Evolutionary conservation across 2,888 invertebrate genomes (phyloP).

Genomic region (Athripsodes cinereus): DNA sequence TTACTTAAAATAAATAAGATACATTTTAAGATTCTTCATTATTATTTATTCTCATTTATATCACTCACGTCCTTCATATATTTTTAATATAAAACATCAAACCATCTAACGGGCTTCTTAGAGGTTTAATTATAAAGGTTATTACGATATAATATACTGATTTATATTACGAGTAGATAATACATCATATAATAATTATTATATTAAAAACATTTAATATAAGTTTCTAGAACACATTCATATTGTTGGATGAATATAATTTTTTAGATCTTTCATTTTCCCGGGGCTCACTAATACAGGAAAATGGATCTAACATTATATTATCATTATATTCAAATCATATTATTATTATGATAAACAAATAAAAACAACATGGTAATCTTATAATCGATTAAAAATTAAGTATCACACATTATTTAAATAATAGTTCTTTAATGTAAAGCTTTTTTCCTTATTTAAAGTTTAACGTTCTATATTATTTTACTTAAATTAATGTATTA

Average conservation of each 20-base stretch:
- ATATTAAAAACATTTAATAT: constrained; percentile 3
- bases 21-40: no score
- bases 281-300: constrained; percentile 6
- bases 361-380: neutral
- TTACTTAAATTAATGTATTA: no score
- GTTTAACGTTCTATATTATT: no score
- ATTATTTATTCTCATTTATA: no score
- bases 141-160: neutral
- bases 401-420: neutral
- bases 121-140: neutral
- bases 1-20: no score
- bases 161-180: no score
- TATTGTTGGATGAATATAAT: neutral
- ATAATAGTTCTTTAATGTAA: no score
- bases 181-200: neutral
- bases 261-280: neutral
- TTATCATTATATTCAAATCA: neutral
- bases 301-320: neutral
- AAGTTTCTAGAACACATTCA: neutral
- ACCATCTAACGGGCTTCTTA: constrained; percentile 12
- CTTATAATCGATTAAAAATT: neutral
- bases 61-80: constrained; percentile 19
- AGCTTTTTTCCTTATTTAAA: no score
- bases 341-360: neutral
- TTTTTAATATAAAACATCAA: constrained; percentile 9